Percentiles rank a stretch among this genome's conserved stretches.
Conservation (phyloP, 1,140 invertebrate genomes). For the Camponotus floridanus region DNA sequence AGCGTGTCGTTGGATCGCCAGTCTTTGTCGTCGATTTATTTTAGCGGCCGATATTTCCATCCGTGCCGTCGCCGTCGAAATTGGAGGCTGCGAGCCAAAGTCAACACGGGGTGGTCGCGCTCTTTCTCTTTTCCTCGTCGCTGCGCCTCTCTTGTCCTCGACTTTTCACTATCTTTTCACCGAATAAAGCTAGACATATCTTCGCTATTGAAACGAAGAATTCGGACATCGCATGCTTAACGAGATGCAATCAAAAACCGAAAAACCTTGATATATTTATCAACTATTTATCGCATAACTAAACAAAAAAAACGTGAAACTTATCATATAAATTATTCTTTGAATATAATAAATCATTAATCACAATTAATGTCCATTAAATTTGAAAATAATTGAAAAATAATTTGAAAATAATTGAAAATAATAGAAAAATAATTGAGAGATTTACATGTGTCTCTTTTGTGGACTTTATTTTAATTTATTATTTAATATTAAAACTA, state of each 20-base stretch:
- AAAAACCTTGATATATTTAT: neutral
- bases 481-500: neutral
- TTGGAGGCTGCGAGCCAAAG: constrained; percentile 77
- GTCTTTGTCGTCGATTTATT: constrained; percentile 80
- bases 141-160: constrained; percentile 12
- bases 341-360: neutral
- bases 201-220: constrained; percentile 4
- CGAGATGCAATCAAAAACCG: neutral
- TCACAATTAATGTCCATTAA: neutral
- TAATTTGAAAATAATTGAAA: too few relatives aligned
- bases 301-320: neutral
- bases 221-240: neutral
- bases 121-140: constrained; percentile 54
- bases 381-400: neutral
- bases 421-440: neutral
- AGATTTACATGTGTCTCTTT: neutral
- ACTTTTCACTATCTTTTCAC: constrained; percentile 51
- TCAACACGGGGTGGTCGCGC: constrained; percentile 74
- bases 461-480: neutral
- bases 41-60: constrained; percentile 83
- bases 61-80: constrained; percentile 73
- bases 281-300: neutral
- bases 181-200: constrained; percentile 29
- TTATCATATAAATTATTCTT: neutral
- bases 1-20: constrained; percentile 71